phyloP scores from a whole-genome alignment of 2,888 invertebrate species.

The Leuctra nigra region DNA sequence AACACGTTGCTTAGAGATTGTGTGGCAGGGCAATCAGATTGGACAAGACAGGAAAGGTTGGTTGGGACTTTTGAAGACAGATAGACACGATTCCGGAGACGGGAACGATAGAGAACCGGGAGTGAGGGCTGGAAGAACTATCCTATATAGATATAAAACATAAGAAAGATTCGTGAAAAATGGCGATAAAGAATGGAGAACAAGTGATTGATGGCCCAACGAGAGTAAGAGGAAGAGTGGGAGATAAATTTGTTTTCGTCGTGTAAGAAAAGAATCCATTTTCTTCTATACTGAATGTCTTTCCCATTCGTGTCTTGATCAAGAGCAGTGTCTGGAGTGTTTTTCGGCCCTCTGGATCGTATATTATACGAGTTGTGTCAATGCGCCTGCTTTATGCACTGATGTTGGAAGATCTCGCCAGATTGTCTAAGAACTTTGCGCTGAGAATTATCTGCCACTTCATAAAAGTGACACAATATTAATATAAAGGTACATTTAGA shows the following conservation, averaged over 20 bases:
- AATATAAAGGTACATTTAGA: too few relatives aligned
- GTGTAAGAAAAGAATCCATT: slow-evolving; percentile 16
- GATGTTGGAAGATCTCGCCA: background rate
- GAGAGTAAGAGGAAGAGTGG: background rate
- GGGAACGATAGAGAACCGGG: background rate
- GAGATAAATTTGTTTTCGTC: slow-evolving; percentile 26
- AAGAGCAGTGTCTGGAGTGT: background rate
- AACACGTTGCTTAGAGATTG: background rate
- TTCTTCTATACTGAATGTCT: slow-evolving; percentile 11
- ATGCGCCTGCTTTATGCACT: background rate
- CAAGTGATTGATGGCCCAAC: slow-evolving; percentile 24
- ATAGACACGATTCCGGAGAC: background rate
- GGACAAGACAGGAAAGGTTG: background rate
- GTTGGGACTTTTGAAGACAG: background rate
- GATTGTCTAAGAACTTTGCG: too few relatives aligned
- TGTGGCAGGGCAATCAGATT: background rate
- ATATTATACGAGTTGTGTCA: background rate
- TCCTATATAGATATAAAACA: slow-evolving; percentile 7
- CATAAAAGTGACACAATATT: too few relatives aligned
- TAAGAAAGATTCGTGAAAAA: slow-evolving; percentile 20
- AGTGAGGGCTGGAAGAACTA: too few relatives aligned
- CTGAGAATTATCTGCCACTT: too few relatives aligned
- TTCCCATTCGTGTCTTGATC: slow-evolving; percentile 1
- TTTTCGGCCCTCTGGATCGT: background rate
- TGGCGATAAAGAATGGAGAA: slow-evolving; percentile 23